A percentile compares a stretch with the other conserved stretches of the same genome.
Evolutionary conservation across 1,140 invertebrate species (phyloP).

Genomic region (Ceratosolen fusciceps): DNA sequence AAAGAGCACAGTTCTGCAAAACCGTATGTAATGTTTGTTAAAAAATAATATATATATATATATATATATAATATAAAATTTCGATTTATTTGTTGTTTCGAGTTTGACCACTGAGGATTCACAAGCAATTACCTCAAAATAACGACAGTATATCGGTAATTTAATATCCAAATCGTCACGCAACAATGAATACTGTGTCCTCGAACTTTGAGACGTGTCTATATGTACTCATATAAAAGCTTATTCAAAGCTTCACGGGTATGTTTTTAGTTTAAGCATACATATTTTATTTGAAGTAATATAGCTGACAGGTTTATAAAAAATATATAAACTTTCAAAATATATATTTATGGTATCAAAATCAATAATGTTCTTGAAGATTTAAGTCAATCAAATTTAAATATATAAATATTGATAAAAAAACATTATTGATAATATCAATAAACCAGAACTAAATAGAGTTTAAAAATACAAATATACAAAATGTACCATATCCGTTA

Average conservation of each 20-base stretch:
- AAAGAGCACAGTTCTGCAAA: too few relatives aligned
- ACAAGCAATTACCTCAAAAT: slow-evolving; percentile 48
- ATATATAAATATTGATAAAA: too few relatives aligned
- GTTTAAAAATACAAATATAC: too few relatives aligned
- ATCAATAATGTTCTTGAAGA: too few relatives aligned
- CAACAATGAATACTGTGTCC: slow-evolving; percentile 62
- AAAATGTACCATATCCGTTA: too few relatives aligned
- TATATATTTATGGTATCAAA: too few relatives aligned
- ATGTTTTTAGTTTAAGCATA: not conserved
- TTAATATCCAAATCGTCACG: slow-evolving; percentile 58
- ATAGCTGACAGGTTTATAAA: not conserved
- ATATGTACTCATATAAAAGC: slow-evolving; percentile 14
- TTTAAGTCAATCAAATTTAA: too few relatives aligned
- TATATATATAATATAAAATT: too few relatives aligned
- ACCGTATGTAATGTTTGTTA: too few relatives aligned
- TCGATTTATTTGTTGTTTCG: not conserved
- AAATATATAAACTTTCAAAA: not conserved
- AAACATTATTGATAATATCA: too few relatives aligned
- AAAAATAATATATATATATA: too few relatives aligned
- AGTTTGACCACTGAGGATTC: slow-evolving; percentile 12
- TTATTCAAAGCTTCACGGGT: not conserved
- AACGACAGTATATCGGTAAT: slow-evolving; percentile 53
- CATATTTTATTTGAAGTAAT: not conserved
- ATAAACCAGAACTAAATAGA: too few relatives aligned
- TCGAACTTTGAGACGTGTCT: slow-evolving; percentile 53